These are phyloP conservation scores for Petromus typicus DNA, from an alignment of 2,113 vertebrate genomes.

Conservation along the genomic window DNA sequence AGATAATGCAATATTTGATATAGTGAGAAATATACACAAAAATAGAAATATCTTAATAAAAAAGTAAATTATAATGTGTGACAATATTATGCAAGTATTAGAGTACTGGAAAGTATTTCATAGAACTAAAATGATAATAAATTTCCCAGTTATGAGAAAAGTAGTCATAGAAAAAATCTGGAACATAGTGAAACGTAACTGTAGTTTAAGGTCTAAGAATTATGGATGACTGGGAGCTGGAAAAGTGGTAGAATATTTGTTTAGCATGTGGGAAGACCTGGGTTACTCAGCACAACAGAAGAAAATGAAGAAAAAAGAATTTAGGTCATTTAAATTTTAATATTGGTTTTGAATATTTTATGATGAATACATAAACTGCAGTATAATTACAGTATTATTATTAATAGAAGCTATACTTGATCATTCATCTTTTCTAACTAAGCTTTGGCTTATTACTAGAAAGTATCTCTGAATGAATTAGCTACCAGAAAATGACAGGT, in stretches of 20 bases:
- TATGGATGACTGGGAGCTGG: background rate
- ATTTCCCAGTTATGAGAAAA: background rate
- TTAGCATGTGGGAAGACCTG: background rate
- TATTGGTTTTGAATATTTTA: constrained; percentile 13
- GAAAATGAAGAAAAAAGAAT: background rate
- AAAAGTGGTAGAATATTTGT: background rate
- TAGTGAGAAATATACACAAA: background rate
- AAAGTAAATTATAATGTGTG: background rate
- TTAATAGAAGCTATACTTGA: constrained; percentile 16
- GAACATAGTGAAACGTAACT: constrained; percentile 24
- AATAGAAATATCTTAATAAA: background rate
- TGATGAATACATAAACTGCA: background rate
- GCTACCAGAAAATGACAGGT: background rate
- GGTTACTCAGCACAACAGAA: background rate
- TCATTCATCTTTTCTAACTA: background rate
- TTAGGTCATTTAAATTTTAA: background rate
- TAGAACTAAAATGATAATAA: background rate
- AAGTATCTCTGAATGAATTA: constrained; percentile 32
- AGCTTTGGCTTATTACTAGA: background rate
- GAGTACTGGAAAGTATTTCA: constrained; percentile 10
- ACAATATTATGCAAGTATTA: background rate
- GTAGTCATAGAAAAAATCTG: background rate
- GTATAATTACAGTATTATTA: constrained; percentile 32
- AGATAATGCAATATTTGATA: background rate
- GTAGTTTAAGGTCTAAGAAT: background rate